Evolutionary conservation across 2,797 vertebrate genomes (phyloP).

Genomic region (Tapera naevia): DNA sequence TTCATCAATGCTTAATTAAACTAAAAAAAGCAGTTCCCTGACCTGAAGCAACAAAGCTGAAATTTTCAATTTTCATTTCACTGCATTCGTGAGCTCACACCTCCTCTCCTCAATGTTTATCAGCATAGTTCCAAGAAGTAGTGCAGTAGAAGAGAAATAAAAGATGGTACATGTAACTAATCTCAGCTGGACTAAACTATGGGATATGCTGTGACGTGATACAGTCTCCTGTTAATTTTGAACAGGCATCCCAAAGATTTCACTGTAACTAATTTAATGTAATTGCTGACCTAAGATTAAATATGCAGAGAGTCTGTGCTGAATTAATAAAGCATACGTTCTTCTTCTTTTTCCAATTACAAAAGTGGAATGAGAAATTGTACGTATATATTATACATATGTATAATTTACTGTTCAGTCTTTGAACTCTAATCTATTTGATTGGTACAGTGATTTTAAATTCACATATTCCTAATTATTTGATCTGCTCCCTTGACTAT

Average conservation of each 20-base stretch:
- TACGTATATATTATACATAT: not conserved
- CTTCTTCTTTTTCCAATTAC: not conserved
- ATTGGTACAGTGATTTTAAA: conserved; percentile 21
- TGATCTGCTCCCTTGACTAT: not conserved
- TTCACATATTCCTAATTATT: conserved; percentile 16
- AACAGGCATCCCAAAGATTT: not conserved
- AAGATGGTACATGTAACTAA: not conserved
- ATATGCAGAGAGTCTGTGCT: not conserved
- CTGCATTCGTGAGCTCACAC: not conserved
- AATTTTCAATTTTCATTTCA: not conserved
- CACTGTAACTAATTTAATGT: not conserved
- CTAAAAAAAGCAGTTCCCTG: not conserved
- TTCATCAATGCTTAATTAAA: not conserved
- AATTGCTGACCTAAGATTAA: not conserved
- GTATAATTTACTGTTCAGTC: conserved; percentile 7
- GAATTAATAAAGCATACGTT: not conserved
- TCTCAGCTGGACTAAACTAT: not conserved
- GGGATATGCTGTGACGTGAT: not conserved
- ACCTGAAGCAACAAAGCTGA: not conserved
- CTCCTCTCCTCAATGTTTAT: not conserved
- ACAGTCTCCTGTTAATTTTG: not conserved
- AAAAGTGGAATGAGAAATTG: not conserved
- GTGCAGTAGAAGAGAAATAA: not conserved
- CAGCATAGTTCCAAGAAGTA: not conserved
- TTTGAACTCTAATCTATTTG: conserved; percentile 14